These are phyloP conservation scores for Prochilodus magdalenae DNA, from an alignment of 2,113 vertebrate species.

Conservation along the genomic window DNA sequence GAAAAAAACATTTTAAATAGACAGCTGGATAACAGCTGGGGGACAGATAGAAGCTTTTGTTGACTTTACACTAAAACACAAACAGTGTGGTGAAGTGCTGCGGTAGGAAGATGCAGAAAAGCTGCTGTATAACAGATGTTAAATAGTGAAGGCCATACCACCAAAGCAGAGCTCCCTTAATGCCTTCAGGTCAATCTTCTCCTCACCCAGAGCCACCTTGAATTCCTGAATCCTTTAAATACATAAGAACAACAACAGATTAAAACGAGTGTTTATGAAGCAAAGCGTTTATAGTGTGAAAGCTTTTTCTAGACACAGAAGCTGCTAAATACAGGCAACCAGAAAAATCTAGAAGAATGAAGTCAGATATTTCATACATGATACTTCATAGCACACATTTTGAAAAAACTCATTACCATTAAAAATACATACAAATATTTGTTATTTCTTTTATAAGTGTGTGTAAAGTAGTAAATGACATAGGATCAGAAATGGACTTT, in stretches of 20 bases:
- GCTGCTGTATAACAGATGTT: neutral
- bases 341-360: neutral
- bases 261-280: neutral
- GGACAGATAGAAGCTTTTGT: too few species aligned
- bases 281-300: too few species aligned
- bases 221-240: slow-evolving; percentile 91
- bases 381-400: too few species aligned
- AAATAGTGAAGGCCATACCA: slow-evolving; percentile 74
- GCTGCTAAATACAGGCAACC: neutral
- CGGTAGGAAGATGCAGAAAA: neutral
- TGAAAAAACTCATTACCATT: too few species aligned
- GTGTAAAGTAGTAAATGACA: too few species aligned
- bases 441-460: too few species aligned
- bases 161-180: slow-evolving; percentile 91
- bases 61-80: too few species aligned
- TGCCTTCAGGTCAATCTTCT: slow-evolving; percentile 81
- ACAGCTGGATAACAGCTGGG: too few species aligned
- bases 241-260: neutral
- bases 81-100: neutral
- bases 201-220: slow-evolving; percentile 84
- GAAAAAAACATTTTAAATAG: too few species aligned
- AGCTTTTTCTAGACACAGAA: neutral
- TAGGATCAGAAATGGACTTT: too few species aligned
- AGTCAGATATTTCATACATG: neutral
- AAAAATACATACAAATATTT: too few species aligned